phyloP scores from a whole-genome alignment of 2,113 vertebrate genomes.

The Brachionichthys hirsutus region DNA sequence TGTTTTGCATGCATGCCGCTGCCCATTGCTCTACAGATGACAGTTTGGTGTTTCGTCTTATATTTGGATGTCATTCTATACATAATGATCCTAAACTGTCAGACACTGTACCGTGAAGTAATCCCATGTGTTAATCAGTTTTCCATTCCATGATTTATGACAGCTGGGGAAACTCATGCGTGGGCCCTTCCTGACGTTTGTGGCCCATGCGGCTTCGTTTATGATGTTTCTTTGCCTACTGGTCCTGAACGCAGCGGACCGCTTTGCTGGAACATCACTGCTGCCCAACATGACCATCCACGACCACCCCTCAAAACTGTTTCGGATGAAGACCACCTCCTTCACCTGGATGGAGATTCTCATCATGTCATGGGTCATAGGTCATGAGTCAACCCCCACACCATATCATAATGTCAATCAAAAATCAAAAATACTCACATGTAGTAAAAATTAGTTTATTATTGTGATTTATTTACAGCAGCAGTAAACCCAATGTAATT shows the following conservation, averaged over 20 bases:
- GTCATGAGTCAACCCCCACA: slow-evolving; percentile 68
- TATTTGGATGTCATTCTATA: not conserved
- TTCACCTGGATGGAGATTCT: slow-evolving; percentile 98
- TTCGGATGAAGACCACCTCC: slow-evolving; percentile 93
- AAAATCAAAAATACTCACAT: too few relatives aligned
- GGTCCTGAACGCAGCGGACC: slow-evolving; percentile 93
- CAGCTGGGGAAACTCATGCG: slow-evolving; percentile 91
- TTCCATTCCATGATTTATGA: slow-evolving; percentile 13
- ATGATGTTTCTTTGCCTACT: slow-evolving; percentile 92
- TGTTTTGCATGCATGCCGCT: not conserved
- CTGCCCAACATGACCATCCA: slow-evolving; percentile 90
- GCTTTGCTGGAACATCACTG: slow-evolving; percentile 90
- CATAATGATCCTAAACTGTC: not conserved
- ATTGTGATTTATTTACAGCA: not conserved
- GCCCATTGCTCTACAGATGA: not conserved
- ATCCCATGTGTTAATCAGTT: not conserved
- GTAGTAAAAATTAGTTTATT: too few relatives aligned
- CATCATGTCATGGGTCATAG: slow-evolving; percentile 97
- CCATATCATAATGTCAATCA: not conserved
- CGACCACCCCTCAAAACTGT: slow-evolving; percentile 88
- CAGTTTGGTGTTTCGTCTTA: not conserved
- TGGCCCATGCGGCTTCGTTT: slow-evolving; percentile 94
- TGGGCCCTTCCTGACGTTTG: slow-evolving; percentile 95
- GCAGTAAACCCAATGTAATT: not conserved
- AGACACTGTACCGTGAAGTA: too few relatives aligned